phyloP scores from a whole-genome alignment of 2,797 vertebrate species.

The Macroramphosus scolopax region DNA sequence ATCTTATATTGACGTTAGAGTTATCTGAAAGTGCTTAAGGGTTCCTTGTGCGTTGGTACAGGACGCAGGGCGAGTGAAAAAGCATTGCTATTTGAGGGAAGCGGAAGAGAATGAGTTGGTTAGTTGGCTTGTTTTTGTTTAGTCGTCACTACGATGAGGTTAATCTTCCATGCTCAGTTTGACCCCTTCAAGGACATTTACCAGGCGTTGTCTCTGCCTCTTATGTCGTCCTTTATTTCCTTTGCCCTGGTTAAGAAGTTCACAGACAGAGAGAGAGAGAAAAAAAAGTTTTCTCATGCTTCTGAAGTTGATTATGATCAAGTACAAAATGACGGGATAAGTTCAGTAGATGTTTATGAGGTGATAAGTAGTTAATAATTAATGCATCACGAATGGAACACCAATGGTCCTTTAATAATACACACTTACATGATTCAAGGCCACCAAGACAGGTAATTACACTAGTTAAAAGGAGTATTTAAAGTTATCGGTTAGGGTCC shows the following conservation, averaged over 20 bases:
- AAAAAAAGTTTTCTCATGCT: constrained; percentile 49
- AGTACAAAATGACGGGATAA: constrained; percentile 31
- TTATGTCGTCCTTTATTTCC: constrained; percentile 83
- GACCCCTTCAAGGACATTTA: constrained; percentile 72
- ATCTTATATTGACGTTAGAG: no score
- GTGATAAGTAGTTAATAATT: constrained; percentile 25
- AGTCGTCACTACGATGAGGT: constrained; percentile 12
- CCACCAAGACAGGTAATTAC: constrained; percentile 1
- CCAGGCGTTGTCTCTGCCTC: constrained; percentile 80
- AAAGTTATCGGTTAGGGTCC: no score
- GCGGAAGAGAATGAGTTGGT: no score
- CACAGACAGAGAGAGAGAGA: constrained; percentile 59
- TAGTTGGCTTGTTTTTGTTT: constrained; percentile 21
- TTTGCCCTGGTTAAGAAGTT: constrained; percentile 81
- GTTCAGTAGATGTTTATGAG: constrained; percentile 24
- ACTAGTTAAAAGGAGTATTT: constrained; percentile 23
- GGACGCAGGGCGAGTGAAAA: no score
- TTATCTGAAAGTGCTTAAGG: no score
- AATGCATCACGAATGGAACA: constrained; percentile 2
- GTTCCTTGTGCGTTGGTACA: no score
- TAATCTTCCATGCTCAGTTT: constrained; percentile 18
- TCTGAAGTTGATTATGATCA: constrained; percentile 33
- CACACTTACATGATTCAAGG: constrained; percentile 6
- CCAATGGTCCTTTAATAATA: constrained; percentile 14
- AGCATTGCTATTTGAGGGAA: no score